Base-by-base conservation (phyloP, 2,888 invertebrate genomes). In the Synergus laeviventris region DNA sequence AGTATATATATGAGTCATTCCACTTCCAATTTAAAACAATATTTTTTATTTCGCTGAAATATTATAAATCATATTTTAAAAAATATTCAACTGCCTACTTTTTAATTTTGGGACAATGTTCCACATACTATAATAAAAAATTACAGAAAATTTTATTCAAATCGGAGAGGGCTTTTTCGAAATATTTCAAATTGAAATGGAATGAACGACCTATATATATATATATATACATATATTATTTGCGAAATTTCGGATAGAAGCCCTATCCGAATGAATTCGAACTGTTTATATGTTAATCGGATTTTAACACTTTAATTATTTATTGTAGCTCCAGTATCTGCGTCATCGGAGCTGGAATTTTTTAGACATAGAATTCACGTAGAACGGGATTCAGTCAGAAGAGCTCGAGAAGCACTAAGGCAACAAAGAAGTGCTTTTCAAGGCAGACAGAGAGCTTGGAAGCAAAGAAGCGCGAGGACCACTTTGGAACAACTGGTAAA, bases 291-390 rank as follows among this genome's bases (percentile, higher is more conserved):
- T 56, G 14, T 31, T 31, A 1, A 73, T 54, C 38, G 18, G 21
- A 42, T 42, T 64, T n/a, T 64, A 18, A 64, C 21, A 18, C 1
- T 21, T 42, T 39, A 8, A 64, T 74, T 31, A 14, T 74, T 66
- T 56, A 42, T 74, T 84, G 60, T 80, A 90, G 91, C 89, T 36
- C 89, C 89, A 70, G 88, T 87, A 64, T 90, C 89, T 79, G 87
- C 87, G 60, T 90, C 90, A 38, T 94, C 96, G 24, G 96, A 96
- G 86, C 89, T 96, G 74, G 96, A 96, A 89, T 96, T 96, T 91
- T 96, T 96, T 85, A 94, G 96, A 66, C 96, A 96, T 87, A 94
- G 96, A 74, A 96, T 96, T 73, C 94, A 96, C 82, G 92, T 96
- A 59, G 96, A 96, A 87, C 91, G 96, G 8, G 96, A 96, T 86